Base-by-base conservation (phyloP, 2,888 invertebrate genomes). In the Drosophila atroscutellata region DNA sequence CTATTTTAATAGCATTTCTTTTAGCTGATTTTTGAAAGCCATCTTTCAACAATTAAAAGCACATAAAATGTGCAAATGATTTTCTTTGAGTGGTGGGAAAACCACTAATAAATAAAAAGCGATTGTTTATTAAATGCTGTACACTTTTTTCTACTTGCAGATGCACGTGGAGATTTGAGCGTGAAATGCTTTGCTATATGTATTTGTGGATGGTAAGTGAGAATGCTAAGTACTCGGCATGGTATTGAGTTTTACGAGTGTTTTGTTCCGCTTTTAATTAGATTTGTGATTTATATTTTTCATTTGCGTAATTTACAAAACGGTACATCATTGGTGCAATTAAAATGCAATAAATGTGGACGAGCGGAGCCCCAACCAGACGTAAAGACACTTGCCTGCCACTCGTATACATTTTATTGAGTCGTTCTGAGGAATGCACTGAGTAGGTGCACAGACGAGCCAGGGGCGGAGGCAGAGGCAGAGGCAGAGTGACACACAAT, bases 361-460 rank as follows among this genome's bases (percentile, higher is more conserved):
- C 56, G 59, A 51, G 51, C 37, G 28, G 47, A 55, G n/a, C 18
- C 51, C 47, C 34, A 49, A 62, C 71, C 49, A 61, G 62, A 57
- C 69, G 49, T 45, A 50, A 51, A 49, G 67, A 59, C 73, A 72
- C 71, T 73, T 73, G 72, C 58, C 57, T 58, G 63, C 64, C 37
- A 81, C 70, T 81, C 83, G 86, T 81, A 83, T 89, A 85, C 81
- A 75, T 90, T 91, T 91, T 86, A 91, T 90, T 90, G 74, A 81
- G 80, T 83, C 82, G 75, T 87, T 87, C 77, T 77, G 74, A 82
- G 78, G 62, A 75, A 79, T 79, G 60, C 79, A 60, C 62, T 59
- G 80, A 76, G 71, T 67, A 24, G 52, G 51, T 52, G 51, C 51
- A 34, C 15, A 3, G 11, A 11, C 5, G 34, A 18, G 26, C 8